Conservation (phyloP, 2,113 vertebrate genomes). For the Oryzias woworae region DNA sequence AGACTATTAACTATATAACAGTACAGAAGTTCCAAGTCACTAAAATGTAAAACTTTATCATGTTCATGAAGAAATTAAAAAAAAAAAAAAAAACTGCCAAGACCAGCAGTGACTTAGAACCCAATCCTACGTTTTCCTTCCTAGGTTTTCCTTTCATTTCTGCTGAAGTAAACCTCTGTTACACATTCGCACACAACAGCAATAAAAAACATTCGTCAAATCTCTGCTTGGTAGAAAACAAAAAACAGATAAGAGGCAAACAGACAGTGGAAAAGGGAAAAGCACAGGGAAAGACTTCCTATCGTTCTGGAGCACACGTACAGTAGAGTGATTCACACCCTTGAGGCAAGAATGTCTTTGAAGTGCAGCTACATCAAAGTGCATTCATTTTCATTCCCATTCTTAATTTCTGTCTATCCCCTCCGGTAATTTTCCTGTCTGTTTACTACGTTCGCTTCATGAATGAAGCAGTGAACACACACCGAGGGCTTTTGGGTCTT, state of each 20-base stretch:
- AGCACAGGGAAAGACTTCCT: neutral
- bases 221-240: conserved; percentile 11
- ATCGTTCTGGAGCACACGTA: conserved; percentile 29
- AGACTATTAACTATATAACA: too few species aligned
- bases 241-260: neutral
- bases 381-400: conserved; percentile 10
- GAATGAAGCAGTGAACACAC: conserved; percentile 26
- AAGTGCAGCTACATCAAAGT: conserved; percentile 60
- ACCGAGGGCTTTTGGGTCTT: conserved; percentile 1
- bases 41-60: too few species aligned
- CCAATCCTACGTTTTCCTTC: conserved; percentile 37
- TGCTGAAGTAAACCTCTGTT: conserved; percentile 10
- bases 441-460: conserved; percentile 21
- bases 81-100: conserved; percentile 35
- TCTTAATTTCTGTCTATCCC: conserved; percentile 33
- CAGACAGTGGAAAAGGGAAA: neutral
- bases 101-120: conserved; percentile 44
- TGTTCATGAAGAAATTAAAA: neutral
- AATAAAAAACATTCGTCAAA: conserved; percentile 11
- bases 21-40: too few species aligned
- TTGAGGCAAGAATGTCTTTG: conserved; percentile 45
- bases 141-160: conserved; percentile 25
- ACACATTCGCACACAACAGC: neutral
- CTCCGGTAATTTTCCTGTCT: conserved; percentile 20
- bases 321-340: conserved; percentile 36